Percentiles rank a stretch among this genome's conserved stretches.
phyloP scores from a whole-genome alignment of 92 coral and sea anemone genomes.

The Umimayanthus kanabou region DNA sequence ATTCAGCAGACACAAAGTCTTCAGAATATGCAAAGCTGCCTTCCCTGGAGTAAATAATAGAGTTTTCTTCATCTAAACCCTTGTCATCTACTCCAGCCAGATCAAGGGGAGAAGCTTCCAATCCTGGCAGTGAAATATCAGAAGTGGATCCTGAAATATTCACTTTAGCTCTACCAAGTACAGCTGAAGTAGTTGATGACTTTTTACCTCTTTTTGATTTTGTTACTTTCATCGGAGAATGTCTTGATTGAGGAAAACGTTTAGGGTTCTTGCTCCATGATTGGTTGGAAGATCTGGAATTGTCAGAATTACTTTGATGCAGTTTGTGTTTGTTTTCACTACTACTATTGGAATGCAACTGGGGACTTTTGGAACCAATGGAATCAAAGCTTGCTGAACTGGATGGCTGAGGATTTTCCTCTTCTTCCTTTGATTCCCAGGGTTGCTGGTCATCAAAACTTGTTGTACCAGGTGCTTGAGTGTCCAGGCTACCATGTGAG shows the following conservation, averaged over 20 bases:
- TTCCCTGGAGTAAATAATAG: conserved; percentile 25
- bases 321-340: neutral
- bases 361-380: neutral
- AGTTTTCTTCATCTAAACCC: neutral
- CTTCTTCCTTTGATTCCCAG: conserved; percentile 9
- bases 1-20: conserved; percentile 56
- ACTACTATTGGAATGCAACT: neutral
- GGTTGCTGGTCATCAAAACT: conserved; percentile 24
- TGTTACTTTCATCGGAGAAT: neutral
- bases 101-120: neutral
- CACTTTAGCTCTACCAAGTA: conserved; percentile 8
- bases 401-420: neutral
- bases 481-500: neutral
- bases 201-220: neutral
- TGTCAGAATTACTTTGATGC: neutral
- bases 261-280: neutral
- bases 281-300: conserved; percentile 3
- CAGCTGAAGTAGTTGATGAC: neutral
- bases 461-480: neutral
- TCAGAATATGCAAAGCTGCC: conserved; percentile 61
- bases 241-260: conserved; percentile 7
- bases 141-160: conserved; percentile 15
- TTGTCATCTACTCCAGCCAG: neutral
- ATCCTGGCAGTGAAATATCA: neutral
- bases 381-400: neutral